Base-by-base conservation (phyloP, 2,888 invertebrate species). In the Brachypalpus laphriformis region DNA sequence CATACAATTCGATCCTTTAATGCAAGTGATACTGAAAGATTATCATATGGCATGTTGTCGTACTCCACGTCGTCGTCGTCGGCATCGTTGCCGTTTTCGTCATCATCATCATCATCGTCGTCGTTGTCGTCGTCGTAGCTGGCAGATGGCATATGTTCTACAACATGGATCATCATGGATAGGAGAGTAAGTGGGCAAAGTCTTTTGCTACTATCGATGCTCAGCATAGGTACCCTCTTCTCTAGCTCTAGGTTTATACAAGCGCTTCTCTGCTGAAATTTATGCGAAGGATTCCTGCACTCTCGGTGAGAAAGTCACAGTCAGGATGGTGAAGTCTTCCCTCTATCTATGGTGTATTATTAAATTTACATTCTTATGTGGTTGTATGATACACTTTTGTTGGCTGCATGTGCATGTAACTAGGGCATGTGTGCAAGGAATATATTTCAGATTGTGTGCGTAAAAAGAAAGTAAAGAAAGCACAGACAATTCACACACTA, bases 301-400 rank as follows among this genome's bases (percentile, higher is more conserved):
- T 82, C 71, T 65, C 65, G 70, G 70, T 57, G 56, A 82, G 70
- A 63, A 76, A 76, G 77, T 82, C 77, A 82, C 42, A 20, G 14
- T 20, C 65, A 57, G 65, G 34, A 70, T 45, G 37, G 1, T 31
- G 18, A 47, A 76, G 65, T 47, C 51, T 28, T 71, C 20, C 45
- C 37, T 34, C 57, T 59, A 61, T 6, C 16, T 37, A 42, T 51
- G 54, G 68, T 47, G 51, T 72, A 66, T 72, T 82, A 82, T 82
- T 77, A 82, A 82, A 82, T 82, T 77, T 77, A 72, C 77, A 82
- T 82, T 78, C 72, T 71, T 82, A 77, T 82, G 82, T 72, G 78
- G 82, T 82, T 76, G 61, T 63, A 65, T 70, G 70, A 65, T 70
- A 37, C 76, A 65, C 45, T 49, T 76, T 76, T 56, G 76, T 65